Evolutionary conservation across 2,797 vertebrate species (phyloP), one percentile per base, ranked within the genome.

Genomic region (Coendou prehensilis): DNA sequence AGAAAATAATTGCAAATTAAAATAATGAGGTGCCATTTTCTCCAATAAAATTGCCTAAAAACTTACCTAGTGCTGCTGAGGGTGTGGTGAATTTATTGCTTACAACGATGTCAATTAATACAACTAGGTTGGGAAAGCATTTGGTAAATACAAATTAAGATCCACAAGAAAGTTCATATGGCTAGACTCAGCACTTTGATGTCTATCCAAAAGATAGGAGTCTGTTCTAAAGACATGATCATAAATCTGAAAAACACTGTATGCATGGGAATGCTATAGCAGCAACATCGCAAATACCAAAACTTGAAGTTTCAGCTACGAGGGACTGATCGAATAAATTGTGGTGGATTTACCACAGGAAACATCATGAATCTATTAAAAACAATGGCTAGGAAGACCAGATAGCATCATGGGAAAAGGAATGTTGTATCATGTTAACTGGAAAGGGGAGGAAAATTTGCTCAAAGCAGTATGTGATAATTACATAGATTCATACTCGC

Each of bases 1-100:
- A 96, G 93, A 85, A 96, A 97, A 92, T 94, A 95, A 97, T 96
- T 97, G 86, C 91, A 97, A 97, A 97, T 97, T 96, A 97, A 98
- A 97, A 97, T 96, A 97, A 97, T 92, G 97, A 97, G 96, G 89
- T 97, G 69, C 56, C 87, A 83, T 93, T 92, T 50, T 57, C 26
- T 22, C 76, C 67, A 67, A 85, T 90, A 96, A 95, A 95, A 97
- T 92, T 87, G 50, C 91, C 89, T 91, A 82, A 92, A 97, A 97
- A 18, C 73, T 97, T 94, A 97, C 89, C 93, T 97, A 93, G 71
- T 82, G 64, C 57, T 56, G 10, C 94, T 95, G 91, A 96, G 67
- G 87, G 84, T 88, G 81, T 95, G 93, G 95, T 28, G 7, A 91
- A 86, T 94, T 82, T 91, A 87, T 91, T 84, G 64, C 37, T 84